These are phyloP conservation scores for Palythoa grandiflora DNA, from an alignment of 92 coral and sea anemone species.

Conservation along the genomic window DNA sequence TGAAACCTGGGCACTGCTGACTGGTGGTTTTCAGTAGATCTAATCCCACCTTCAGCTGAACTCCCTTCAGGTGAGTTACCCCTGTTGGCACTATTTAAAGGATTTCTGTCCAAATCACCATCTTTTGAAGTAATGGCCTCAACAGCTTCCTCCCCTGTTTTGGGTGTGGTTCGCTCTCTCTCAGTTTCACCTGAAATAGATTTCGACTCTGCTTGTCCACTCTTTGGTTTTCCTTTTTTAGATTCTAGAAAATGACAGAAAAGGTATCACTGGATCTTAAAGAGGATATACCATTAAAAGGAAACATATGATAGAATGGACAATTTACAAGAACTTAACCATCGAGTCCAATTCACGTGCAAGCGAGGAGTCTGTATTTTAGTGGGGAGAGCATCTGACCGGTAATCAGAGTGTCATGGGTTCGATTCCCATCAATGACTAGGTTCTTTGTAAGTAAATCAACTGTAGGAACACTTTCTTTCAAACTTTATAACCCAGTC, in stretches of 20 bases:
- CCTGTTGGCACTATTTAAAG: not conserved
- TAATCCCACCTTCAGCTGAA: not conserved
- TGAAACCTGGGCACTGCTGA: not conserved
- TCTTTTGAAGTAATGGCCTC: not conserved
- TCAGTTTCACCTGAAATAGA: conserved; percentile 16
- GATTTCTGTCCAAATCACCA: not conserved
- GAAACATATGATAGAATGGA: too few relatives aligned
- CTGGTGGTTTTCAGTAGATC: not conserved
- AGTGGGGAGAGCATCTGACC: too few relatives aligned
- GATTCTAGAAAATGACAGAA: not conserved
- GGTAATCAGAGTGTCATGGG: too few relatives aligned
- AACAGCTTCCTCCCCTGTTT: not conserved
- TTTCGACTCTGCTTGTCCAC: not conserved
- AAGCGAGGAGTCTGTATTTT: too few relatives aligned
- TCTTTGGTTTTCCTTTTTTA: not conserved
- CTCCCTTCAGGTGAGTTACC: not conserved
- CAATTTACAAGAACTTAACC: too few relatives aligned
- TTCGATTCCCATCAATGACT: too few relatives aligned
- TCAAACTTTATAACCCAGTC: too few relatives aligned
- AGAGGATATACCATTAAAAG: too few relatives aligned
- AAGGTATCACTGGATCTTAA: too few relatives aligned
- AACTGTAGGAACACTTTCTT: too few relatives aligned
- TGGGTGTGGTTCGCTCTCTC: not conserved
- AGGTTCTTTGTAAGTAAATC: too few relatives aligned
- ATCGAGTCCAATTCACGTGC: too few relatives aligned